Percentiles rank a stretch among this genome's conserved stretches.
These are phyloP conservation scores for Metellina segmentata DNA, from an alignment of 2,888 invertebrate species.

Conservation along the genomic window DNA sequence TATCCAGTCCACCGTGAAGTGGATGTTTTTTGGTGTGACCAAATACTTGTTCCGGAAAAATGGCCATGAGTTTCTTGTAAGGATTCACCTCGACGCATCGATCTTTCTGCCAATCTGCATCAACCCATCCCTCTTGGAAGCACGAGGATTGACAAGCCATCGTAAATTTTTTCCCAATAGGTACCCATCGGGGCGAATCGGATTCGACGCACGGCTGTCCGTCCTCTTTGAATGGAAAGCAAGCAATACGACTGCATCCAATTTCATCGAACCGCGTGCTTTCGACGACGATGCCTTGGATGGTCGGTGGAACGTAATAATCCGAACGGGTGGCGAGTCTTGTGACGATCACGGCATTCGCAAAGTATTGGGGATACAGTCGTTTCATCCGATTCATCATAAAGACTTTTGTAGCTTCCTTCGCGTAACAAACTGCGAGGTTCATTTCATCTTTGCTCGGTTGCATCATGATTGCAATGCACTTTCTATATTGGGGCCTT, in stretches of 20 bases:
- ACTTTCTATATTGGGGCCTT: no score
- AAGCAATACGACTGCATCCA: slow-evolving; percentile 17
- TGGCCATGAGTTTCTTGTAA: no score
- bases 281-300: slow-evolving; percentile 1
- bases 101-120: no score
- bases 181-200: background rate
- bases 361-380: background rate
- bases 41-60: no score
- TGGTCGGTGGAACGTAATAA: slow-evolving; percentile 5
- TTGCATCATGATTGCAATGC: no score
- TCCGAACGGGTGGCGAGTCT: background rate
- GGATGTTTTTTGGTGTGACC: no score
- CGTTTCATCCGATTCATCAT: background rate
- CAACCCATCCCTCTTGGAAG: no score
- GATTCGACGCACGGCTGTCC: background rate
- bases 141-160: slow-evolving; percentile 16
- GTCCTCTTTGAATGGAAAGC: background rate
- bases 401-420: background rate
- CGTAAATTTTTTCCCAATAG: background rate
- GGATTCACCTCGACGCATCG: no score
- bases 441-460: slow-evolving; percentile 10
- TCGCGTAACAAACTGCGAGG: slow-evolving; percentile 26
- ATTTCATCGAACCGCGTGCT: background rate
- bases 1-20: no score
- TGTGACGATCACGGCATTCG: background rate